These are phyloP conservation scores for Etia nguti DNA, from an alignment of 2,113 vertebrate species.

Conservation along the genomic window DNA sequence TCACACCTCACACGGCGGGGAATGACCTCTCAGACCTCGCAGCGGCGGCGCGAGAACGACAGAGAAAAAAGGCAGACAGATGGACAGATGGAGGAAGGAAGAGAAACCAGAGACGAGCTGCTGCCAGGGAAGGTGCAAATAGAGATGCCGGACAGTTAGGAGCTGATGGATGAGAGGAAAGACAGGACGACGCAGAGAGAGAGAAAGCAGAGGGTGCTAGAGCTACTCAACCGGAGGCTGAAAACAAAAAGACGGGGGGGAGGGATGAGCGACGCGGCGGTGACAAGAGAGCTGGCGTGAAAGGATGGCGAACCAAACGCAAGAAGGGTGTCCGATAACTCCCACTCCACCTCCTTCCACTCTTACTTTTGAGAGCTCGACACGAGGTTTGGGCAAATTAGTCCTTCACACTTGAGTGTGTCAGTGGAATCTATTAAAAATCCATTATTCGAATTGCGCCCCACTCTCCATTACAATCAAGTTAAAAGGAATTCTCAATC, in stretches of 20 bases:
- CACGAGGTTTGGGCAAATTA: constrained; percentile 49
- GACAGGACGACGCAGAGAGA: neutral
- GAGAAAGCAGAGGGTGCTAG: neutral
- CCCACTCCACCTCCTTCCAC: constrained; percentile 16
- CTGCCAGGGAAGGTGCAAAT: constrained; percentile 19
- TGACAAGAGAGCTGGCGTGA: constrained; percentile 7
- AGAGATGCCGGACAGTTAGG: constrained; percentile 12
- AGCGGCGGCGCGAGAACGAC: neutral
- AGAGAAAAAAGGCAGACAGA: constrained; percentile 7
- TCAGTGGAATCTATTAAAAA: constrained; percentile 68
- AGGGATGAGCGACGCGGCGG: neutral
- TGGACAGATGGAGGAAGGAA: constrained; percentile 15
- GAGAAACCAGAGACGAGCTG: constrained; percentile 14
- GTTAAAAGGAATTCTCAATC: constrained; percentile 63
- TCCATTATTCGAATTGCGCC: constrained; percentile 70
- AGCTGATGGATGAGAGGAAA: constrained; percentile 26
- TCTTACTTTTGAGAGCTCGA: constrained; percentile 30
- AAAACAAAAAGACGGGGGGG: neutral
- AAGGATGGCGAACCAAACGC: constrained; percentile 11
- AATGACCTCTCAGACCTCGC: constrained; percentile 25
- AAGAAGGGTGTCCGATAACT: constrained; percentile 23
- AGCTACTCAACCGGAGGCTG: constrained; percentile 6
- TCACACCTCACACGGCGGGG: constrained; percentile 24
- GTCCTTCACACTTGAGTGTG: constrained; percentile 62
- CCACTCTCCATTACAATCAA: constrained; percentile 56